Evolutionary conservation across 2,888 invertebrate genomes (phyloP).

Genomic region (Iselma pallidipennis): DNA sequence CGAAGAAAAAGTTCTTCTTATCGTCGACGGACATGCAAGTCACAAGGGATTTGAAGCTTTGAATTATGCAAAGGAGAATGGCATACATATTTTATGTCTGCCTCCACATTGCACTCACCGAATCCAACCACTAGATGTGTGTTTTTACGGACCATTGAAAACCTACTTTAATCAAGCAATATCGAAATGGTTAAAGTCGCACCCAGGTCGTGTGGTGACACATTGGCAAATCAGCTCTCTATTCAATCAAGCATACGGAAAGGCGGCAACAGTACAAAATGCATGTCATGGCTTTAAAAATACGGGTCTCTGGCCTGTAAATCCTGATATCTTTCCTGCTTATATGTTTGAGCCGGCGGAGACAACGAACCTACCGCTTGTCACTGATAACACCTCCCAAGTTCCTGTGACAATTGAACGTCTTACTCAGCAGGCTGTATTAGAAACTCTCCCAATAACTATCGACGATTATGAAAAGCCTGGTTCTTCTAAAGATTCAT

Average conservation of each 20-base stretch:
- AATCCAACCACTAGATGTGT: slow-evolving; percentile 36
- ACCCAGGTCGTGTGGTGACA: too few relatives aligned
- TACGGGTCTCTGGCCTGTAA: neutral
- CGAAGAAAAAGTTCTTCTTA: slow-evolving; percentile 29
- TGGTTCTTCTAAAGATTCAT: too few relatives aligned
- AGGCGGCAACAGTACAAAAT: too few relatives aligned
- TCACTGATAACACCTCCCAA: neutral
- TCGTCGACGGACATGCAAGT: slow-evolving; percentile 25
- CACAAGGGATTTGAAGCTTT: slow-evolving; percentile 24
- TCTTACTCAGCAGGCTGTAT: neutral
- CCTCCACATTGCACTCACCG: slow-evolving; percentile 38
- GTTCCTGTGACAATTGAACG: neutral
- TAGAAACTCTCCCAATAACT: too few relatives aligned
- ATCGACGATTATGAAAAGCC: too few relatives aligned
- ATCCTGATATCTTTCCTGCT: neutral
- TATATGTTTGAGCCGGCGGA: slow-evolving; percentile 8
- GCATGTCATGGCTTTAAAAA: too few relatives aligned
- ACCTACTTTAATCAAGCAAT: too few relatives aligned
- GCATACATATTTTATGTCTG: slow-evolving; percentile 35
- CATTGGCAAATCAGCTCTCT: too few relatives aligned
- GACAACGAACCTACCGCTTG: neutral
- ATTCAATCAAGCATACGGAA: too few relatives aligned
- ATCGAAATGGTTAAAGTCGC: too few relatives aligned
- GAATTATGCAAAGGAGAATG: slow-evolving; percentile 3
- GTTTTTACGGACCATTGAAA: too few relatives aligned